A percentile compares a stretch with the other conserved stretches of the same genome.
Conservation (phyloP, 2,888 invertebrate species). For the Agrotis exclamationis region DNA sequence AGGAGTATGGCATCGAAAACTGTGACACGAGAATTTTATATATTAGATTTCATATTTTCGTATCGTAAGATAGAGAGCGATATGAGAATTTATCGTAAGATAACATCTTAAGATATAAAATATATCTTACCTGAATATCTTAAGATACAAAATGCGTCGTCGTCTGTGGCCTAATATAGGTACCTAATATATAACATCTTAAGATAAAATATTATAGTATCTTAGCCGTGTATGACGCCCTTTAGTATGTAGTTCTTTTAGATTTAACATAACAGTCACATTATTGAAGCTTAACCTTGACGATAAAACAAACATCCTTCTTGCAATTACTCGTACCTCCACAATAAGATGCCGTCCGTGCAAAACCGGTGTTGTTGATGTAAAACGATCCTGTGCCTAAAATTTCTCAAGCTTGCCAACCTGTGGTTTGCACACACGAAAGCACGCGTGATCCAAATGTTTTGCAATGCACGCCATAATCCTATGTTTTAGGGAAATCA, state of each 20-base stretch:
- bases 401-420: slow-evolving; percentile 35
- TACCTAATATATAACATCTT: too few species aligned
- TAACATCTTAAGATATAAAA: too few species aligned
- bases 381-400: slow-evolving; percentile 45
- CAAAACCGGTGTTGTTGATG: slow-evolving; percentile 45
- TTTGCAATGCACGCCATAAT: slow-evolving; percentile 41
- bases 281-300: slow-evolving; percentile 37
- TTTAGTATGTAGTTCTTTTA: not conserved
- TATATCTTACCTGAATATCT: too few species aligned
- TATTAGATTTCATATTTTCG: too few species aligned
- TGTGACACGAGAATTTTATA: too few species aligned
- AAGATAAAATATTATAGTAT: too few species aligned
- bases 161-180: too few species aligned
- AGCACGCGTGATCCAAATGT: slow-evolving; percentile 62
- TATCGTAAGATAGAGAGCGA: too few species aligned
- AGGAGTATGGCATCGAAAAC: too few species aligned
- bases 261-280: not conserved
- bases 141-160: too few species aligned
- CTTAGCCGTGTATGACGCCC: too few species aligned
- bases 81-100: too few species aligned
- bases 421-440: slow-evolving; percentile 48
- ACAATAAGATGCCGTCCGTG: slow-evolving; percentile 17
- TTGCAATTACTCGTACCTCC: slow-evolving; percentile 15
- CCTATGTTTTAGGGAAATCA: slow-evolving; percentile 27
- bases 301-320: slow-evolving; percentile 32